Evolutionary conservation across 2,888 invertebrate species (phyloP).

Genomic region (Trachelus iudaicus): DNA sequence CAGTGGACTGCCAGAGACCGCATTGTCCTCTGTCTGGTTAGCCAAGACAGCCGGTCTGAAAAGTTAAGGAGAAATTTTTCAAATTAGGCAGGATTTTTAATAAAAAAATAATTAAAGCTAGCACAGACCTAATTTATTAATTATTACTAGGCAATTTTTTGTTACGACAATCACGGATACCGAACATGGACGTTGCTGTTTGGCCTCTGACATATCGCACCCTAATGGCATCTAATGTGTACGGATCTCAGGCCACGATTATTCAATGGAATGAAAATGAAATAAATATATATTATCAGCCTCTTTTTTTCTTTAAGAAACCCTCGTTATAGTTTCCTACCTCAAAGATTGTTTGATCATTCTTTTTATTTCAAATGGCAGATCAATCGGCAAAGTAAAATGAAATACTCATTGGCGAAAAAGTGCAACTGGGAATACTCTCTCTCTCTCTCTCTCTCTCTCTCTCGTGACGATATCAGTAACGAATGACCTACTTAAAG

Average conservation of each 20-base stretch:
- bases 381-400: not conserved
- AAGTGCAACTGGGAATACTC: not conserved
- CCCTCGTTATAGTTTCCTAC: not conserved
- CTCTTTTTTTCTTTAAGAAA: no score
- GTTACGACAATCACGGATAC: not conserved
- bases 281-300: no score
- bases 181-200: not conserved
- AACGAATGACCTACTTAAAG: not conserved
- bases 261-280: not conserved
- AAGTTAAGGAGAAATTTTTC: conserved; percentile 8
- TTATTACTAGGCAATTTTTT: not conserved
- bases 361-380: not conserved
- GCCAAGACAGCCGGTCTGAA: conserved; percentile 35
- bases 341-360: not conserved
- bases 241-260: not conserved
- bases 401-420: not conserved
- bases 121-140: not conserved
- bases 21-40: conserved; percentile 40
- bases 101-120: not conserved
- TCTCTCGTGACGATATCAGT: not conserved
- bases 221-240: not conserved
- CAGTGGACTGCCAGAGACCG: conserved; percentile 42
- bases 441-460: not conserved
- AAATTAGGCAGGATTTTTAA: not conserved
- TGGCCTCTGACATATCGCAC: not conserved